Evolutionary conservation across 2,888 invertebrate species (phyloP).

Genomic region (Pilophorus perplexus): DNA sequence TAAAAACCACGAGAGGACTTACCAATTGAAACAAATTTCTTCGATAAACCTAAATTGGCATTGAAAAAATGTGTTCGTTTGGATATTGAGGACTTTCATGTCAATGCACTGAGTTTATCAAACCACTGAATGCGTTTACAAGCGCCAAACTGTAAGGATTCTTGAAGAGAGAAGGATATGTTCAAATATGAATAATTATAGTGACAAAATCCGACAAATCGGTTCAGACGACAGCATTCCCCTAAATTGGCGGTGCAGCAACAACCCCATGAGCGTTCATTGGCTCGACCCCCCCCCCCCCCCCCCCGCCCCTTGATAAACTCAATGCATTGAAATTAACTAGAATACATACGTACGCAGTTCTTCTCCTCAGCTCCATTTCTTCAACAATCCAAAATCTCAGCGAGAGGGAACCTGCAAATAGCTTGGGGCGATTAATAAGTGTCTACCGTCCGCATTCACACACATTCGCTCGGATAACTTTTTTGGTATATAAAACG

Average conservation of each 20-base stretch:
- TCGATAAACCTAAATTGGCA: neutral
- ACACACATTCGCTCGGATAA: conserved; percentile 45
- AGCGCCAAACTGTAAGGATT: neutral
- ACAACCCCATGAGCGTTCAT: too few species aligned
- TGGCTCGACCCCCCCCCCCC: neutral
- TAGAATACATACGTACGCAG: conserved; percentile 56
- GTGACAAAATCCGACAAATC: too few species aligned
- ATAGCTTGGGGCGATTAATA: conserved; percentile 62
- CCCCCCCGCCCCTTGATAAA: conserved; percentile 18
- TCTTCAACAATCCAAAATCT: conserved; percentile 39
- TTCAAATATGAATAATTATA: too few species aligned
- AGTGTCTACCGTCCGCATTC: conserved; percentile 52
- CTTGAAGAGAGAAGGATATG: too few species aligned
- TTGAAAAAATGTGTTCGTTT: neutral
- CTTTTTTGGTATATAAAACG: neutral
- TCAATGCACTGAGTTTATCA: conserved; percentile 32
- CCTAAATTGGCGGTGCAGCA: too few species aligned
- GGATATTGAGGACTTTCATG: conserved; percentile 17
- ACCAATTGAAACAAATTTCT: neutral
- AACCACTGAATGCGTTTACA: neutral
- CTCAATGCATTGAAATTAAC: conserved; percentile 44
- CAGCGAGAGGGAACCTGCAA: conserved; percentile 56
- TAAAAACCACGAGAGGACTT: neutral
- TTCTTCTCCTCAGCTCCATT: conserved; percentile 33
- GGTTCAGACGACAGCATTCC: too few species aligned